These are phyloP conservation scores for Lepidostoma basale DNA, from an alignment of 1,140 invertebrate genomes.

Conservation along the genomic window DNA sequence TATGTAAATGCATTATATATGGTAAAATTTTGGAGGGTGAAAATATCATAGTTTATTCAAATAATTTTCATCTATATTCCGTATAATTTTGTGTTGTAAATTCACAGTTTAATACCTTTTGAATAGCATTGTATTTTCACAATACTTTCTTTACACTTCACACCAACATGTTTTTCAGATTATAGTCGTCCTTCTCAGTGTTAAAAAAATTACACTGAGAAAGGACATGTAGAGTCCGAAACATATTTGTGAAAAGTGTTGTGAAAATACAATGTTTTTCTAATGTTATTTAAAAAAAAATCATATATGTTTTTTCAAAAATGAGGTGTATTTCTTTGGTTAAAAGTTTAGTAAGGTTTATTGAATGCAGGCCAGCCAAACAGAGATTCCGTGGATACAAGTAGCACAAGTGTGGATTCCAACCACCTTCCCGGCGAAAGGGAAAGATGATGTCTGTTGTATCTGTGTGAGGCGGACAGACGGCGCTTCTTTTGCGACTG, in stretches of 20 bases:
- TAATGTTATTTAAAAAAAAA: too few relatives aligned
- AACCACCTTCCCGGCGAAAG: constrained; percentile 38
- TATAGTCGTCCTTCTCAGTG: background rate
- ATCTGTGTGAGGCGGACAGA: constrained; percentile 26
- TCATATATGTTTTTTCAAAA: too few relatives aligned
- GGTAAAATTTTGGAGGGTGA: too few relatives aligned
- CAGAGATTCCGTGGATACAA: constrained; percentile 42
- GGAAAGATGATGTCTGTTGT: constrained; percentile 44
- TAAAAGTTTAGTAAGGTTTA: too few relatives aligned
- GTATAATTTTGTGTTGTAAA: background rate
- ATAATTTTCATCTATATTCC: background rate
- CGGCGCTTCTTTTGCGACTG: constrained; percentile 18
- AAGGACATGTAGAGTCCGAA: background rate
- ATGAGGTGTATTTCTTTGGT: too few relatives aligned
- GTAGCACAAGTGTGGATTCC: constrained; percentile 44
- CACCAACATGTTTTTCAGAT: background rate
- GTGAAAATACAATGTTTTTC: too few relatives aligned
- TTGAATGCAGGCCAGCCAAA: constrained; percentile 38
- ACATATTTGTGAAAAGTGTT: too few relatives aligned
- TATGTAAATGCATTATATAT: too few relatives aligned
- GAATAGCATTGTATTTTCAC: too few relatives aligned
- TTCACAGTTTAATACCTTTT: too few relatives aligned
- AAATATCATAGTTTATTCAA: too few relatives aligned
- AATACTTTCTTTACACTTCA: too few relatives aligned
- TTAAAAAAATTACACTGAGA: background rate